Conservation (phyloP, 2,888 invertebrate genomes). For the Anoncus sp. region DNA sequence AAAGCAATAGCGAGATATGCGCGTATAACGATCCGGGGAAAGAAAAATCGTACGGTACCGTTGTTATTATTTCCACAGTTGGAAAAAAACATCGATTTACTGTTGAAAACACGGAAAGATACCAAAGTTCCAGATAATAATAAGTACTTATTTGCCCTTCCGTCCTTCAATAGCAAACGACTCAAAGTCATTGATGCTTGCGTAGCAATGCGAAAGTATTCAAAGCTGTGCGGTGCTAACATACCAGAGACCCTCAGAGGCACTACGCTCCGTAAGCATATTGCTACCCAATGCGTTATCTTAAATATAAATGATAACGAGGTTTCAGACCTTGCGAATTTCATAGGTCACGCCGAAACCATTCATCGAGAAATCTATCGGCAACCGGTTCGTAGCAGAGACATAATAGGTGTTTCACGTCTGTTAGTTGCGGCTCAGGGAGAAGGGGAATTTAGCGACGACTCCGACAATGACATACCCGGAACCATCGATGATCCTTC, state of each 20-base stretch:
- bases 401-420: background rate
- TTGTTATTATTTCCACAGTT: background rate
- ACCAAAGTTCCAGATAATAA: background rate
- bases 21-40: background rate
- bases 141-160: background rate
- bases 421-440: background rate
- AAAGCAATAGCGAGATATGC: background rate
- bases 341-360: background rate
- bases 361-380: conserved; percentile 7
- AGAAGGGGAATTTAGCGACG: background rate
- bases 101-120: conserved; percentile 3
- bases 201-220: background rate
- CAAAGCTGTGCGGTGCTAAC: background rate
- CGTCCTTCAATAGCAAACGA: background rate
- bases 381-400: conserved; percentile 1
- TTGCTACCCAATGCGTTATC: background rate
- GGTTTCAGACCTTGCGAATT: background rate
- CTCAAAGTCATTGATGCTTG: background rate
- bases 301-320: background rate
- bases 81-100: background rate
- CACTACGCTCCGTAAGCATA: background rate
- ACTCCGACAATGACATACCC: background rate
- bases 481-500: background rate
- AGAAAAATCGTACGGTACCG: background rate
- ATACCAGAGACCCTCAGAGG: background rate